Percentiles rank a stretch among this genome's conserved stretches.
Conservation (phyloP, 2,113 vertebrate species). For the Hiodon alosoides region DNA sequence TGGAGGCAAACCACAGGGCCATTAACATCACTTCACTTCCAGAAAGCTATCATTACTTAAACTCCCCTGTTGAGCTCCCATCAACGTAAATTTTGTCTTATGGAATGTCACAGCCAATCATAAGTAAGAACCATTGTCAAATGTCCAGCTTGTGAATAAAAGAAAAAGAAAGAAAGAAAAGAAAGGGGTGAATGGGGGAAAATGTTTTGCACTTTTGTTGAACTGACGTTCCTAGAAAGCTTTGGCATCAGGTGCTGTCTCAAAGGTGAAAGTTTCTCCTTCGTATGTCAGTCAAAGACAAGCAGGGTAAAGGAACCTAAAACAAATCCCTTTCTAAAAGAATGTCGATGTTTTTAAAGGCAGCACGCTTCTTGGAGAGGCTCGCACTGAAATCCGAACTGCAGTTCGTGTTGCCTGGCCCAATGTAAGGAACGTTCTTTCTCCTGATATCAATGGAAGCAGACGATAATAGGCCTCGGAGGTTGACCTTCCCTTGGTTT, state of each 20-base stretch:
- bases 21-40: too few species aligned
- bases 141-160: too few species aligned
- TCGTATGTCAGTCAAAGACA: background rate
- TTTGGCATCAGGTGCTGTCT: background rate
- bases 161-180: too few species aligned
- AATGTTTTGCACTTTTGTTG: background rate
- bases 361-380: background rate
- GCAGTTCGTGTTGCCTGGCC: background rate
- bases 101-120: too few species aligned
- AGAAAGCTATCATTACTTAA: too few species aligned
- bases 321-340: background rate
- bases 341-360: background rate
- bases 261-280: background rate
- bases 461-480: background rate
- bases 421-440: background rate
- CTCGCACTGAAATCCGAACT: background rate
- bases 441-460: background rate
- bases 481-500: background rate
- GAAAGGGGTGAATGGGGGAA: too few species aligned
- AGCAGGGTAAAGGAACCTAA: background rate
- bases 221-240: background rate
- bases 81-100: too few species aligned
- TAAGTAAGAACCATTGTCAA: too few species aligned
- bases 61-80: too few species aligned
- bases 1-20: too few species aligned